Percentiles rank a stretch among this genome's conserved stretches.
Evolutionary conservation across 2,797 vertebrate genomes (phyloP).

Genomic region (Crocodylus rhombifer): DNA sequence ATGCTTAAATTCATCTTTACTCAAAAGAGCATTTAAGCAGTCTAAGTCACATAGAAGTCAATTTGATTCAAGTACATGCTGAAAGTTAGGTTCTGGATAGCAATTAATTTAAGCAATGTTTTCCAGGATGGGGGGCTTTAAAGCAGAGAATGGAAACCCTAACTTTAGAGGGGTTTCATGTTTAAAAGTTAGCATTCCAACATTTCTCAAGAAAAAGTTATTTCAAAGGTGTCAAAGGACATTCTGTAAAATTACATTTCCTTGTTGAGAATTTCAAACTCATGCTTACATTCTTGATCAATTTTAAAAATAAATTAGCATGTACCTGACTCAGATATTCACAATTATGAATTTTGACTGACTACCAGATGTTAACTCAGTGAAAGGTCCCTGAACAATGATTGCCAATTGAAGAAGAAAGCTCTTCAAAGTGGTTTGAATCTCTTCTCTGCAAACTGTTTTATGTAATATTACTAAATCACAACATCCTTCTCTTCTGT

Average conservation of each 20-base stretch:
- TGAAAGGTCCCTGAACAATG: slow-evolving; percentile 37
- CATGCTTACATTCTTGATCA: slow-evolving; percentile 17
- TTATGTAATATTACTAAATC: slow-evolving; percentile 21
- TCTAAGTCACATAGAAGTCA: not conserved
- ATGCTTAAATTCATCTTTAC: not conserved
- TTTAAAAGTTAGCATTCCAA: not conserved
- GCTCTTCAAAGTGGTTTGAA: slow-evolving; percentile 25
- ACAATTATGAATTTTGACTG: slow-evolving; percentile 56
- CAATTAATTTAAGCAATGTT: not conserved
- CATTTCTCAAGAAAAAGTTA: not conserved
- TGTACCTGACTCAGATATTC: slow-evolving; percentile 40
- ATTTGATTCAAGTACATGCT: not conserved
- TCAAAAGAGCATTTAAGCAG: not conserved
- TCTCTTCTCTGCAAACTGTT: slow-evolving; percentile 43
- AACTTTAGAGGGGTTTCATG: not conserved
- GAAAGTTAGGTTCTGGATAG: not conserved
- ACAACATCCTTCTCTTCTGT: too few relatives aligned
- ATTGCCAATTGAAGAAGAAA: slow-evolving; percentile 57
- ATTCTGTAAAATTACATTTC: not conserved
- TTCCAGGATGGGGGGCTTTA: not conserved
- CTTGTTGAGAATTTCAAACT: slow-evolving; percentile 27
- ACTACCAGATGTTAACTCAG: slow-evolving; percentile 46
- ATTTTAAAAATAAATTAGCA: not conserved
- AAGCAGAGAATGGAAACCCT: not conserved
- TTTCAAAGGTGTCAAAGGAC: not conserved